Evolutionary conservation across 2,888 invertebrate species (phyloP).

Genomic region (Mylabris sibirica): DNA sequence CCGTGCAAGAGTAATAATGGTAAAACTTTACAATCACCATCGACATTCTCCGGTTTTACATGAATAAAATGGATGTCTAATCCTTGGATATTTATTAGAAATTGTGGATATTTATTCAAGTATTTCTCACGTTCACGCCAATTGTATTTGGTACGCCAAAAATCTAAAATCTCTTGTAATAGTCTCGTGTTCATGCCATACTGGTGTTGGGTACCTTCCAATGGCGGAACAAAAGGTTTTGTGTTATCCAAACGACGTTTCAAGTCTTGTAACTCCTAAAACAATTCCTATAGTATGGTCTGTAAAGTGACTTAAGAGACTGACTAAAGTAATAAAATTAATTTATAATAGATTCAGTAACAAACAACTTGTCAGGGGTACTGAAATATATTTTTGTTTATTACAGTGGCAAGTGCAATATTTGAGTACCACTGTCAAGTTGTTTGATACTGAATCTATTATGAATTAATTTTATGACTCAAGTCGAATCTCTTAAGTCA

Average conservation of each 20-base stretch:
- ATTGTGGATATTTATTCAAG: conserved; percentile 74
- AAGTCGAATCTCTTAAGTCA: no score
- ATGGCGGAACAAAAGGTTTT: conserved; percentile 60
- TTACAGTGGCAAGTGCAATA: no score
- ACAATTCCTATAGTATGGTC: not conserved
- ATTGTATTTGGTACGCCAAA: conserved; percentile 78
- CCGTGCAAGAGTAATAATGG: conserved; percentile 82
- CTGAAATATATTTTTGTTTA: no score
- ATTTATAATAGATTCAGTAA: no score
- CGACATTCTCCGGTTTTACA: conserved; percentile 64
- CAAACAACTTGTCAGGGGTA: no score
- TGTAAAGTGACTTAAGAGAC: no score
- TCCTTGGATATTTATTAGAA: conserved; percentile 75
- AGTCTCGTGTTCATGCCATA: conserved; percentile 81
- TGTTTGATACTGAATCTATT: no score
- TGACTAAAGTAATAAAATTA: no score
- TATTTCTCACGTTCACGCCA: conserved; percentile 70
- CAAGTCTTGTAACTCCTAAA: conserved; percentile 60
- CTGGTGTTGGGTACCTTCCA: conserved; percentile 74
- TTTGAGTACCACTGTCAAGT: no score
- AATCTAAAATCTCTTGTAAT: conserved; percentile 71
- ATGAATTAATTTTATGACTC: no score
- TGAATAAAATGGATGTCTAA: conserved; percentile 67
- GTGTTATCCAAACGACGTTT: conserved; percentile 65
- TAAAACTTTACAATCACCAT: conserved; percentile 59